A percentile compares a stretch with the other conserved stretches of the same genome.
Evolutionary conservation across 2,113 vertebrate species (phyloP).

Genomic region (Silurus meridionalis): DNA sequence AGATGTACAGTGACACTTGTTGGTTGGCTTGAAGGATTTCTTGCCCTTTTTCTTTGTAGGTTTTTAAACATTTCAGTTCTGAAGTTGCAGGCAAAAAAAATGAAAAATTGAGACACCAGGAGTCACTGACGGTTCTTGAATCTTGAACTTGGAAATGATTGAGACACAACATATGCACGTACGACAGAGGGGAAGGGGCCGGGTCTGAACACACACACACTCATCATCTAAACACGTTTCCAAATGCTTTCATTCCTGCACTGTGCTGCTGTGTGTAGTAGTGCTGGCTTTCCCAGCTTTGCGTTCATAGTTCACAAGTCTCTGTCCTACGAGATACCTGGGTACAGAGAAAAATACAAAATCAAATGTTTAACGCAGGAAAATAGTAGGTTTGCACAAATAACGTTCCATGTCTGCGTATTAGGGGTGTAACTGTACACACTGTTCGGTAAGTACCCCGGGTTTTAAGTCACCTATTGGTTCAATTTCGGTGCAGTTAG

Average conservation of each 20-base stretch:
- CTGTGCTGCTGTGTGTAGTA: conserved; percentile 77
- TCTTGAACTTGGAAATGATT: conserved; percentile 62
- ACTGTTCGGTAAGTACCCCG: too few relatives aligned
- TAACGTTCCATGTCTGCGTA: neutral
- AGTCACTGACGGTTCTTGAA: conserved; percentile 56
- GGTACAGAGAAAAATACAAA: conserved; percentile 20
- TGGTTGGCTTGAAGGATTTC: conserved; percentile 46
- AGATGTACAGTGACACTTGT: conserved; percentile 92
- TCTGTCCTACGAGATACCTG: conserved; percentile 97
- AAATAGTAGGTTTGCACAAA: neutral
- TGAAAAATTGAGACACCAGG: conserved; percentile 1
- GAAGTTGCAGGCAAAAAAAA: conserved; percentile 33
- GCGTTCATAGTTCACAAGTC: conserved; percentile 96
- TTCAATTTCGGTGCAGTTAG: too few relatives aligned
- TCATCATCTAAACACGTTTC: conserved; percentile 34
- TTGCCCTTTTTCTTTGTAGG: conserved; percentile 64
- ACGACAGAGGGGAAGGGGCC: conserved; percentile 20
- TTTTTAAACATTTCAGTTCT: conserved; percentile 60
- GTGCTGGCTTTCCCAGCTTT: conserved; percentile 85
- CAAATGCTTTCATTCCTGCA: conserved; percentile 75
- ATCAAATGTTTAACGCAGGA: neutral
- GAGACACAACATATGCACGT: conserved; percentile 51
- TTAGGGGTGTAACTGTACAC: too few relatives aligned
- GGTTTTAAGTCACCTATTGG: too few relatives aligned
- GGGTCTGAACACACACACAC: conserved; percentile 28